These are phyloP conservation scores for Pseudomyrmex concolor DNA, from an alignment of 1,140 invertebrate genomes.

Conservation along the genomic window DNA sequence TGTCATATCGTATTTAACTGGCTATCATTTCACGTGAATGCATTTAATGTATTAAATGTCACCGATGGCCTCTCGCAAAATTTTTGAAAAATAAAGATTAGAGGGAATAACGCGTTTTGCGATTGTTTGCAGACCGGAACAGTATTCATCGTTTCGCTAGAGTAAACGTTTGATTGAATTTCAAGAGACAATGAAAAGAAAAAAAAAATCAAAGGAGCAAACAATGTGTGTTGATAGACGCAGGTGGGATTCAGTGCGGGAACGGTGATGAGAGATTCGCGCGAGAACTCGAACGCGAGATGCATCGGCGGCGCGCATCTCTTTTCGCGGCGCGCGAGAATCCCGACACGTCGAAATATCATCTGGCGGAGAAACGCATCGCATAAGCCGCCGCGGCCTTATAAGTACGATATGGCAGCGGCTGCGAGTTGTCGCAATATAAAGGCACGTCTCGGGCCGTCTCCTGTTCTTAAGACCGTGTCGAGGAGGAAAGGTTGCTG, in stretches of 20 bases:
- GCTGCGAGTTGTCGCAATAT: slow-evolving; percentile 62
- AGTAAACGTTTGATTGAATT: slow-evolving; percentile 24
- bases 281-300: not conserved
- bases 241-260: not conserved
- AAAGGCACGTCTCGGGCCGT: slow-evolving; percentile 54
- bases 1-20: slow-evolving; percentile 23
- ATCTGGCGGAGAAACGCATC: slow-evolving; percentile 53
- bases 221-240: not conserved
- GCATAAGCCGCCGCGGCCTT: slow-evolving; percentile 59
- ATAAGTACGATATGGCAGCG: slow-evolving; percentile 63
- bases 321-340: slow-evolving; percentile 7
- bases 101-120: not conserved
- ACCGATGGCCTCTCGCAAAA: not conserved
- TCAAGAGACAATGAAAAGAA: no score
- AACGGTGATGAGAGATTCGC: slow-evolving; percentile 5
- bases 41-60: slow-evolving; percentile 2
- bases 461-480: slow-evolving; percentile 60
- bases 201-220: not conserved
- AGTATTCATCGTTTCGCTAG: slow-evolving; percentile 20
- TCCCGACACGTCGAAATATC: slow-evolving; percentile 64
- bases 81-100: slow-evolving; percentile 7
- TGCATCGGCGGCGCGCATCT: not conserved
- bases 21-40: not conserved
- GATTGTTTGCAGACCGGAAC: not conserved
- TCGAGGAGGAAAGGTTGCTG: slow-evolving; percentile 70